A percentile compares a stretch with the other conserved stretches of the same genome.
phyloP scores from a whole-genome alignment of 2,113 vertebrate genomes.

The Accipiter cooperii region DNA sequence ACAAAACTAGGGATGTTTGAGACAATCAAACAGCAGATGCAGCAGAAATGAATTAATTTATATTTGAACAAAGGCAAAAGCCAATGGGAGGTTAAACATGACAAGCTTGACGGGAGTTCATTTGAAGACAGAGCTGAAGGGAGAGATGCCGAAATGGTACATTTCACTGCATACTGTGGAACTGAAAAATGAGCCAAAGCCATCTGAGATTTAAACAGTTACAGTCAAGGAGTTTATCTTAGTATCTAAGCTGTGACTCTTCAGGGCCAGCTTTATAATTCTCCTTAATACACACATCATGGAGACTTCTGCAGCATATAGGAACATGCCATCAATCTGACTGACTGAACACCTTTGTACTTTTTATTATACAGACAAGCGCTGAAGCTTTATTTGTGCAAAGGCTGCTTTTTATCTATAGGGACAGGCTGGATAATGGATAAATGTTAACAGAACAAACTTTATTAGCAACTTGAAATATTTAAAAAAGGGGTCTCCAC shows the following conservation, averaged over 20 bases:
- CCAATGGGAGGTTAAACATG: constrained; percentile 23
- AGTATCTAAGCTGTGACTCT: neutral
- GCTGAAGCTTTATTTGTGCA: constrained; percentile 56
- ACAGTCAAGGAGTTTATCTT: constrained; percentile 24
- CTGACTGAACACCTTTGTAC: neutral
- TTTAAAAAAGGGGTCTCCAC: neutral
- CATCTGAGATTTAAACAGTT: constrained; percentile 30
- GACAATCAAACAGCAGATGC: constrained; percentile 32
- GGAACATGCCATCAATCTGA: neutral
- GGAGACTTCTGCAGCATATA: constrained; percentile 1
- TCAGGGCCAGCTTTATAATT: constrained; percentile 12
- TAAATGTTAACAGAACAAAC: constrained; percentile 19
- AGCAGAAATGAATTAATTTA: constrained; percentile 43
- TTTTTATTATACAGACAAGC: constrained; percentile 9
- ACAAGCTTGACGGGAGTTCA: neutral
- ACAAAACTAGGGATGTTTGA: neutral
- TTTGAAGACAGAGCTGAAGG: neutral
- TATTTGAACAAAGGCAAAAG: constrained; percentile 52
- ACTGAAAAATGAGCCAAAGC: constrained; percentile 2
- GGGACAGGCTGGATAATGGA: neutral
- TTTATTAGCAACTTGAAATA: constrained; percentile 9
- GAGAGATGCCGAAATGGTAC: neutral
- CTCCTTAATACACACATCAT: neutral
- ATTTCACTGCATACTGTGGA: neutral
- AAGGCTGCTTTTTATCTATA: constrained; percentile 44